Conservation (phyloP, 2,797 vertebrate species). For the Melopsittacus undulatus region DNA sequence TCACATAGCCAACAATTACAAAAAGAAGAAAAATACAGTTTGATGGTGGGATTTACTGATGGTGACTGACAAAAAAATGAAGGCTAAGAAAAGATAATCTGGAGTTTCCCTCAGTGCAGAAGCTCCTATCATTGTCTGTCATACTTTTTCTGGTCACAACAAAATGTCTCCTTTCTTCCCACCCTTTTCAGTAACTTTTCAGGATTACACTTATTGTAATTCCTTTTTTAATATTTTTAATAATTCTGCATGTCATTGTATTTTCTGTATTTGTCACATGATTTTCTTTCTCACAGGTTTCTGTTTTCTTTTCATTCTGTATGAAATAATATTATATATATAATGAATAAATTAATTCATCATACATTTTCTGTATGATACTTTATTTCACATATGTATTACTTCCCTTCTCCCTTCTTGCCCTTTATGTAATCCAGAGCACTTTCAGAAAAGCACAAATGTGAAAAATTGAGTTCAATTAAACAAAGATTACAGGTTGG, state of each 20-base stretch:
- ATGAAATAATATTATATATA: not conserved
- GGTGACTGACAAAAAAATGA: not conserved
- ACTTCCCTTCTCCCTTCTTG: not conserved
- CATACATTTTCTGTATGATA: not conserved
- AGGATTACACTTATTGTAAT: not conserved
- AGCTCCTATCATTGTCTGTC: not conserved
- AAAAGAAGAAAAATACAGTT: not conserved
- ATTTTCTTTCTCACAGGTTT: not conserved
- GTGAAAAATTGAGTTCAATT: not conserved
- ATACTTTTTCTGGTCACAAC: not conserved
- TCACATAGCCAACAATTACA: not conserved
- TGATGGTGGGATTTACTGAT: not conserved
- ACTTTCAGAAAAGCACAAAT: not conserved
- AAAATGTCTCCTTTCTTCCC: not conserved
- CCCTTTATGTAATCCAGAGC: not conserved
- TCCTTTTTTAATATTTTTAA: not conserved
- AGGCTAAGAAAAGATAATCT: not conserved
- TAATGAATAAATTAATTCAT: not conserved
- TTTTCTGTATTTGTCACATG: too few relatives aligned
- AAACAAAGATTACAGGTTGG: not conserved
- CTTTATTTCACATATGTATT: not conserved
- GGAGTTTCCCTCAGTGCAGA: accelerated
- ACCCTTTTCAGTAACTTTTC: not conserved
- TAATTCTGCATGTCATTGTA: not conserved
- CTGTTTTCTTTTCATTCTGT: not conserved